Base-by-base conservation (phyloP, 1,140 invertebrate genomes). In the Leptinotarsa undecemlineata region DNA sequence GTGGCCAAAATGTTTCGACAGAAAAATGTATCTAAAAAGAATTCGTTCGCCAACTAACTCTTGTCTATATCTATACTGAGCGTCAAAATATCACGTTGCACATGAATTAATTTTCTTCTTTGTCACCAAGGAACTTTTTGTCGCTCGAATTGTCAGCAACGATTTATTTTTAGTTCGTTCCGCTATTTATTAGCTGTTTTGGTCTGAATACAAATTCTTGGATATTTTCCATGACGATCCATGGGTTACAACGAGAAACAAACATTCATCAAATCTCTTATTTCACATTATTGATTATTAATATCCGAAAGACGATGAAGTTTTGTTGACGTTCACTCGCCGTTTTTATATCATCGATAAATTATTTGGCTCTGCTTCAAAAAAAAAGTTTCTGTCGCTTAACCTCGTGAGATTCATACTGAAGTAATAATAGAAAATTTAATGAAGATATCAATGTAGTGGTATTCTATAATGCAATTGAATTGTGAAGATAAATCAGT, bases 141-240 rank as follows among this genome's bases (percentile, higher is more conserved):
- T 57, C 48, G 14, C 48, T 57, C 51, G 51, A 57, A 19, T 15
- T 57, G 1, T 57, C 63, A 5, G 17, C 14, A 15, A 64, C 17
- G 4, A 20, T n/a, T 64, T 64, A 64, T 64, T 64, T 64, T 64
- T 64, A 64, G 63, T 23, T 21, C 14, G 26, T 64, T 64, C 20
- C 20, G 20, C 20, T 64, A 64, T 64, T 64, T 23, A 64, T 64
- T 20, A 33, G 63, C 63, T 64, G 63, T 23, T 64, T 21, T 64
- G 20, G 17, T 64, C 63, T 33, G 17, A 20, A 64, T 5, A 33
- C 14, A n/a, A 64, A 8, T 64, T 64, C 15, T 64, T 64, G 63
- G 63, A 64, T 33, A 33, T 17, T 33, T 64, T 64, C 63, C 63
- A 64, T 64, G 17, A 17, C 33, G 33, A 42, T 42, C 8, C 8